These are phyloP conservation scores for Danaus plexippus DNA, from an alignment of 1,140 invertebrate species.

Conservation along the genomic window DNA sequence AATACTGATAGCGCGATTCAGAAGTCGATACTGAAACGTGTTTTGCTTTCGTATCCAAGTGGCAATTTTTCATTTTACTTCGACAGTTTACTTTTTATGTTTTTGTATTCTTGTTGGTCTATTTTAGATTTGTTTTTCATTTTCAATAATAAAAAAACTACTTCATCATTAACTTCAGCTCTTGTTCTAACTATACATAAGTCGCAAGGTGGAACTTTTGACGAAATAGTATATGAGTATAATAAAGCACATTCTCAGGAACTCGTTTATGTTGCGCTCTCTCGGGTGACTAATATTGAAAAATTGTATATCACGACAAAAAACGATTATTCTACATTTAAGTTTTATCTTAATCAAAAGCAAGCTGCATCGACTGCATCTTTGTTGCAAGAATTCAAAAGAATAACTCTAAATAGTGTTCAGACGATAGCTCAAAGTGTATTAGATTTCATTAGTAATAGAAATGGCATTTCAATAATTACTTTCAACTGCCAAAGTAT, in stretches of 20 bases:
- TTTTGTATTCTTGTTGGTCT: too few relatives aligned
- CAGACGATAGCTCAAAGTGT: slow-evolving; percentile 10
- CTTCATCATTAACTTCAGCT: slow-evolving; percentile 30
- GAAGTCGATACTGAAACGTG: too few relatives aligned
- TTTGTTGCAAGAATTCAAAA: slow-evolving; percentile 16
- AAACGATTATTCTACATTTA: slow-evolving; percentile 19
- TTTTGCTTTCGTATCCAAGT: too few relatives aligned
- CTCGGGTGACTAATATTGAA: slow-evolving; percentile 39
- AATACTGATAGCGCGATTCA: too few relatives aligned
- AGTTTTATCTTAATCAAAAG: slow-evolving; percentile 14
- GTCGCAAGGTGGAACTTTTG: slow-evolving; percentile 41
- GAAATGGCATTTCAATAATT: too few relatives aligned
- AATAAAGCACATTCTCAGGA: slow-evolving; percentile 26
- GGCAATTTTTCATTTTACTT: too few relatives aligned
- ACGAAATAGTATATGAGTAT: slow-evolving; percentile 41
- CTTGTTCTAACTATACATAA: slow-evolving; percentile 39
- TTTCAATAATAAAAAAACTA: too few relatives aligned
- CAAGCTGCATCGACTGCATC: slow-evolving; percentile 6
- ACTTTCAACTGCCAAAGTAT: neutral
- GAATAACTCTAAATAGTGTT: slow-evolving; percentile 13
- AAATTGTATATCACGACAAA: slow-evolving; percentile 27
- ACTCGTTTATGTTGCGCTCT: slow-evolving; percentile 43
- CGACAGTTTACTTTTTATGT: too few relatives aligned
- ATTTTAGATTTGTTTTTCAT: too few relatives aligned
- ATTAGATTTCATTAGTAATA: slow-evolving; percentile 6